These are phyloP conservation scores for Ctenopoma multispine DNA, from an alignment of 2,797 vertebrate genomes.

Conservation along the genomic window DNA sequence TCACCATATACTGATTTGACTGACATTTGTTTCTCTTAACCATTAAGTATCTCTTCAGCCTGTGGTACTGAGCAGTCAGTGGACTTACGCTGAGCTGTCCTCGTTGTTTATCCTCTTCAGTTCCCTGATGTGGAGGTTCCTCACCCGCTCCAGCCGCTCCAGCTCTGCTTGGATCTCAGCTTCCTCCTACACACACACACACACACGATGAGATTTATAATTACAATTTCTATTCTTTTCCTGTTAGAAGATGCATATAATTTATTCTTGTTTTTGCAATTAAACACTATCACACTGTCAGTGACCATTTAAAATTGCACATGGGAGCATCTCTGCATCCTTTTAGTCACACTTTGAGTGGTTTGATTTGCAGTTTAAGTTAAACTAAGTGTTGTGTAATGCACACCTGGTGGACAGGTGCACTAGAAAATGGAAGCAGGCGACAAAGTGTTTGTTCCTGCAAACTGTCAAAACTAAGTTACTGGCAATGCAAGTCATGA, in stretches of 20 bases:
- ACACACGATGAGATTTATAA: neutral
- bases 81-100: constrained; percentile 97
- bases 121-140: constrained; percentile 99
- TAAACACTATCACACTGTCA: neutral
- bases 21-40: neutral
- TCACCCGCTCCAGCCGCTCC: constrained; percentile 96
- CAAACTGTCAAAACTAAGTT: neutral
- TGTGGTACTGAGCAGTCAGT: neutral
- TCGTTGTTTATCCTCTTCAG: constrained; percentile 99
- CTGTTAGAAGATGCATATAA: neutral
- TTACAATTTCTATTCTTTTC: neutral
- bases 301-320: neutral
- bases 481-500: neutral
- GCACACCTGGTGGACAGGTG: neutral
- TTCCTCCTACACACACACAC: constrained; percentile 88
- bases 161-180: constrained; percentile 99
- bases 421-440: neutral
- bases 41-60: neutral
- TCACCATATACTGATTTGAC: neutral
- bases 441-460: neutral
- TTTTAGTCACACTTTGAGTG: neutral
- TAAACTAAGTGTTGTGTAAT: neutral
- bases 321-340: neutral
- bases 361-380: neutral
- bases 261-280: neutral